Evolutionary conservation across 2,113 vertebrate species (phyloP), one percentile per base, ranked within the genome.

Genomic region (Synchiropus splendidus): DNA sequence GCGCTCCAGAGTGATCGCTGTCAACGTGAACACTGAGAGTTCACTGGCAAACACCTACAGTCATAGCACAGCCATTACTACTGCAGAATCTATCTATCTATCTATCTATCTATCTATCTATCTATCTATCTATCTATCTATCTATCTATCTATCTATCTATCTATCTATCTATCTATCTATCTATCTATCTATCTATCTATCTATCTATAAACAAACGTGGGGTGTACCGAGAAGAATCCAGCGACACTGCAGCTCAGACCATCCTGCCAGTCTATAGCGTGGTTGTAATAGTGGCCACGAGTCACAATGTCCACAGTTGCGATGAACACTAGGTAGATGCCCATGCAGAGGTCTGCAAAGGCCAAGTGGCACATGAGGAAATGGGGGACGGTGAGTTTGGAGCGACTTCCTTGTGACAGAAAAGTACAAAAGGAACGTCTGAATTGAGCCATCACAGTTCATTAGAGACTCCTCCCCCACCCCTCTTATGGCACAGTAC

Each of bases 341-440:
- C 95, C 95, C 75, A 92, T 98, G 79, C 92, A 98, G 14, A 99
- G 86, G 64, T 98, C 95, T 2, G 94, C 92, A 42, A 99, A 94
- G 12, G 94, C 91, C 31, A 99, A 79, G 53, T 98, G 92, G 74
- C 95, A 98, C 93, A 99, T 98, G 1, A 99, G 86, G 64, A 97
- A 99, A 35, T 90, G 88, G 6, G 94, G 92, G 1, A 99, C 94
- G 0, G 92, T 98, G 45, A 97, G 80, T 62, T 98, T 98, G 64
- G 89, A 87, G 1, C 77, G 85, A 48, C 89, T 94, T 47, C 85
- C 90, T 71, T 83, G 49, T 18, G 17, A 42, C 18, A 39, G n/a
- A n/a, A 31, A 45, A 14, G 32, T 12, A 42, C 31, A 27, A 6
- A 15, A 8, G 8, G 21, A 27, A 8, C 21, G 21, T 27, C 8